Base-by-base conservation (phyloP, 1,140 invertebrate genomes). In the Lycorma delicatula region DNA sequence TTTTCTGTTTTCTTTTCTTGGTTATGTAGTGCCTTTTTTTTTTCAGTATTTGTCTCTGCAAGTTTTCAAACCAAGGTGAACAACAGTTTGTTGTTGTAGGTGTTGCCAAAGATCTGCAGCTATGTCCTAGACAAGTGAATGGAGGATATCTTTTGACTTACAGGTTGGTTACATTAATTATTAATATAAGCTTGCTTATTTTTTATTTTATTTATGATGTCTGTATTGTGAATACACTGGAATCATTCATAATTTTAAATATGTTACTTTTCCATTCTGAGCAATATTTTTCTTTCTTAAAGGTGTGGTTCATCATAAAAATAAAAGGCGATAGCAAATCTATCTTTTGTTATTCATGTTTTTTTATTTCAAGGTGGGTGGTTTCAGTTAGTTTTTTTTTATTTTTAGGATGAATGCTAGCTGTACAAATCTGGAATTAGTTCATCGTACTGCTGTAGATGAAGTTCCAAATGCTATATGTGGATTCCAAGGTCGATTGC, bases 361-460 rank as follows among this genome's bases (percentile, higher is more conserved):
- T 53, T 3, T 20, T 53, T 53, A 22, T 51, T 26, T 3, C 13
- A 28, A 20, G 3, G 1, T 28, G 20, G 22, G 12, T 56, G 6
- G 47, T 18, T 27, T 18, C 28, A 16, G 25, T 28, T 41, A 18
- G 9, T 7, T 22, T 52, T 12, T 27, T 27, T 41, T 70, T 27
- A 41, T 56, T 66, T 68, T 59, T 64, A 82, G 82, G 68, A 70
- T 88, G 5, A 81, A 81, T 63, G 67, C 79, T 0, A 82, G 83
- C 34, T 86, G 90, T 31, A 84, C 82, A 2, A 79, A 82, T 65
- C 72, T 99, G 28, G 94, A 98, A 70, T 78, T 98, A 16, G 69
- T 98, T 20, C 97, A 99, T 72, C 87, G 89, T 70, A 99, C 97
- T 0, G 78, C 84, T n/a, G 80, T 97, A 1, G 95, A 98, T 65